Conservation (phyloP, 1,140 invertebrate genomes). For the Orchestia grillus region DNA sequence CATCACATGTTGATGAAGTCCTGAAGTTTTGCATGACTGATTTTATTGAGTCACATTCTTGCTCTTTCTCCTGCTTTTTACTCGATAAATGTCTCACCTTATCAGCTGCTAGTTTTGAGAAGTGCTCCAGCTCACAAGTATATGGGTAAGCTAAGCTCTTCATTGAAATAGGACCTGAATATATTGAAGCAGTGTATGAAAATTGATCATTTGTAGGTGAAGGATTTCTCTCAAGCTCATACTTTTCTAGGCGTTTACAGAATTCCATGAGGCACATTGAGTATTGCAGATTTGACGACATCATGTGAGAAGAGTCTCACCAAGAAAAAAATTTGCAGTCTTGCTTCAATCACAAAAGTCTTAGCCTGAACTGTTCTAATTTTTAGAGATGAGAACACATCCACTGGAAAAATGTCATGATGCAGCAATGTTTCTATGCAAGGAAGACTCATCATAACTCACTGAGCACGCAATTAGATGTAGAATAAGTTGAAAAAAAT, state of each 20-base stretch:
- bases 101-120: background rate
- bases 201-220: background rate
- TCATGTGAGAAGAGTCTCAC: background rate
- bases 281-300: background rate
- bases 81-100: background rate
- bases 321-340: background rate
- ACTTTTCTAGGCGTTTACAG: background rate
- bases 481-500: background rate
- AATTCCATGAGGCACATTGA: background rate
- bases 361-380: background rate
- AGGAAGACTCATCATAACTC: background rate
- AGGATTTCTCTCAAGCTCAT: background rate
- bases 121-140: background rate
- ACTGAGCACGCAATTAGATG: background rate
- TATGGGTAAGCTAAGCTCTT: background rate
- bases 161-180: background rate
- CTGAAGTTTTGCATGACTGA: background rate
- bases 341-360: background rate
- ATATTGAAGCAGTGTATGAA: background rate
- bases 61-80: background rate
- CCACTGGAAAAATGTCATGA: background rate
- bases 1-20: background rate
- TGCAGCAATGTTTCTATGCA: background rate
- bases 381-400: background rate
- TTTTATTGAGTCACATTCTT: background rate